Percentiles rank a stretch among this genome's conserved stretches.
phyloP scores from a whole-genome alignment of 2,888 invertebrate genomes.

The Creontiades dilutus region DNA sequence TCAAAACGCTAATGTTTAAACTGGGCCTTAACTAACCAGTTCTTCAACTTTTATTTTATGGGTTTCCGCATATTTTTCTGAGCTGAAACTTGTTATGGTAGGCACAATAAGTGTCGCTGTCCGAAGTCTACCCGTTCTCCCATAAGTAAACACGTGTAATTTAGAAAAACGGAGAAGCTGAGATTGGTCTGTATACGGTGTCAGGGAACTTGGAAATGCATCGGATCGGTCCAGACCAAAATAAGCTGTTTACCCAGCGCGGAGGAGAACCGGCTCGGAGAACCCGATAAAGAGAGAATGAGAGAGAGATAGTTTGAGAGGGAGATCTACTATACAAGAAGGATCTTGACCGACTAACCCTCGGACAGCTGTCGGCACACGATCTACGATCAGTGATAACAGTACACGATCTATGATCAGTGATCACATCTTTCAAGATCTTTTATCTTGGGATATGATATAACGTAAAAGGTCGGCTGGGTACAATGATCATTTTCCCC shows the following conservation, averaged over 20 bases:
- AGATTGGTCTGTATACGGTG: background rate
- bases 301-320: no score
- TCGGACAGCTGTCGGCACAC: background rate
- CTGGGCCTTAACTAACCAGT: no score
- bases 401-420: background rate
- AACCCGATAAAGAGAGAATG: background rate
- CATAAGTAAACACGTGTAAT: background rate
- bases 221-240: background rate
- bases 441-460: no score
- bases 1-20: no score
- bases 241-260: background rate
- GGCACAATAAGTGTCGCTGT: no score
- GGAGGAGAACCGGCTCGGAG: slow-evolving; percentile 9
- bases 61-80: no score
- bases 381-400: background rate
- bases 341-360: slow-evolving; percentile 13
- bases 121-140: no score
- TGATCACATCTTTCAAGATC: no score
- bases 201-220: background rate
- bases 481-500: no score
- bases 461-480: no score
- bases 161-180: background rate
- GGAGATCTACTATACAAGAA: background rate
- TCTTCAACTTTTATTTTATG: no score
- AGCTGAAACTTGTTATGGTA: no score